Evolutionary conservation across 2,888 invertebrate species (phyloP).

Genomic region (Dicycla oo): DNA sequence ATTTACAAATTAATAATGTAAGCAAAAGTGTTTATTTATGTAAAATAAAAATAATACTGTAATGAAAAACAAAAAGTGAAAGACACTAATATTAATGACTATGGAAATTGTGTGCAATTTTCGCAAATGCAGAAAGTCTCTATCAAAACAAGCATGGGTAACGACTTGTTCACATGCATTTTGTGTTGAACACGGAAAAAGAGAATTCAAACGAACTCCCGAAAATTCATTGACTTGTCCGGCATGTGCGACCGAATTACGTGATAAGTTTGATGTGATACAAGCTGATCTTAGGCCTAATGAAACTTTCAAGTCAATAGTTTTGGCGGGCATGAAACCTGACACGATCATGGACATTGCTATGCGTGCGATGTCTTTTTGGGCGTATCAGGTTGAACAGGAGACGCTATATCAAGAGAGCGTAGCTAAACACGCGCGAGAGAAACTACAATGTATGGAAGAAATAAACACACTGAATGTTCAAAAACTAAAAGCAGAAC

Average conservation of each 20-base stretch:
- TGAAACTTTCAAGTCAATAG: conserved; percentile 89
- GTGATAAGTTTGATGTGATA: conserved; percentile 89
- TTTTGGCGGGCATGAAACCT: conserved; percentile 88
- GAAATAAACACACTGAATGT: conserved; percentile 85
- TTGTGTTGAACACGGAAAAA: conserved; percentile 89
- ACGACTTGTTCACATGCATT: conserved; percentile 90
- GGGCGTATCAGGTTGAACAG: conserved; percentile 89
- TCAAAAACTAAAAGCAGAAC: conserved; percentile 86
- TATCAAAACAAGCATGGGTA: conserved; percentile 88
- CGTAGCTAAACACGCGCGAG: conserved; percentile 85
- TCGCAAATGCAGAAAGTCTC: conserved; percentile 87
- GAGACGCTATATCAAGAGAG: conserved; percentile 88
- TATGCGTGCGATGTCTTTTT: conserved; percentile 89
- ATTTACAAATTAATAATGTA: conserved; percentile 8
- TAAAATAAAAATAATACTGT: conserved; percentile 16
- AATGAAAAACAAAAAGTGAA: conserved; percentile 29
- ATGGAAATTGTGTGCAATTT: conserved; percentile 89
- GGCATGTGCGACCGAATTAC: conserved; percentile 87
- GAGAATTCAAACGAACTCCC: conserved; percentile 84
- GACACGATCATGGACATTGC: conserved; percentile 90
- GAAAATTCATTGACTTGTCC: conserved; percentile 87
- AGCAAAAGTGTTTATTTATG: conserved; percentile 5
- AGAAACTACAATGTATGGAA: conserved; percentile 86
- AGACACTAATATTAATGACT: conserved; percentile 32
- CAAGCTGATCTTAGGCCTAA: conserved; percentile 88